Percentiles rank a stretch among this genome's conserved stretches.
Evolutionary conservation across 2,113 vertebrate species (phyloP).

Genomic region (Oenanthe oenanthe): DNA sequence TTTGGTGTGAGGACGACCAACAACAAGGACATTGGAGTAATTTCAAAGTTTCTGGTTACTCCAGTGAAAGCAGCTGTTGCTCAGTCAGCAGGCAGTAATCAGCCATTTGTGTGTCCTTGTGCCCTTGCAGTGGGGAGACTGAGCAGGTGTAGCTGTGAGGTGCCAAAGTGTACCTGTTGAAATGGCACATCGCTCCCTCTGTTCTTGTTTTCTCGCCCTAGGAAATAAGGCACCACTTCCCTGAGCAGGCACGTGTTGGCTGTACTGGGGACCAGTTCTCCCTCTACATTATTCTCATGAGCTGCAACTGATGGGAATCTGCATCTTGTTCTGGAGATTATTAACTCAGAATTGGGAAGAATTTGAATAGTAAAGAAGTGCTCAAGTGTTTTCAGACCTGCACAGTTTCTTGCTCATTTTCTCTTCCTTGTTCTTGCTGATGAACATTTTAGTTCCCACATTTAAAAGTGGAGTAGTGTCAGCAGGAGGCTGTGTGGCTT

Average conservation of each 20-base stretch:
- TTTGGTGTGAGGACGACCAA: background rate
- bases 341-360: background rate
- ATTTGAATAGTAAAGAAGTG: background rate
- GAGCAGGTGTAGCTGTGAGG: background rate
- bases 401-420: background rate
- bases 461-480: background rate
- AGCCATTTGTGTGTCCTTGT: background rate
- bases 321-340: background rate
- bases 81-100: background rate
- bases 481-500: background rate
- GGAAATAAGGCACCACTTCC: background rate
- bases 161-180: background rate
- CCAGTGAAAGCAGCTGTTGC: background rate
- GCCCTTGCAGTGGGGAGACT: background rate
- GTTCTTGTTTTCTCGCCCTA: background rate
- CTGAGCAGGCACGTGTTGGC: background rate
- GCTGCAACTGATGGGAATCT: background rate
- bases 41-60: background rate
- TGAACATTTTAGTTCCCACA: background rate
- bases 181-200: background rate
- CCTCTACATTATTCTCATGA: rapidly evolving
- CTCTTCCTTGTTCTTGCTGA: background rate
- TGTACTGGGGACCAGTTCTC: background rate
- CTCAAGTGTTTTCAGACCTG: background rate
- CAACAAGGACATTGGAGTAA: background rate